Percentiles rank a stretch among this genome's conserved stretches.
Evolutionary conservation across 2,113 vertebrate genomes (phyloP).

Genomic region (Rhinolophus ferrumequinum): DNA sequence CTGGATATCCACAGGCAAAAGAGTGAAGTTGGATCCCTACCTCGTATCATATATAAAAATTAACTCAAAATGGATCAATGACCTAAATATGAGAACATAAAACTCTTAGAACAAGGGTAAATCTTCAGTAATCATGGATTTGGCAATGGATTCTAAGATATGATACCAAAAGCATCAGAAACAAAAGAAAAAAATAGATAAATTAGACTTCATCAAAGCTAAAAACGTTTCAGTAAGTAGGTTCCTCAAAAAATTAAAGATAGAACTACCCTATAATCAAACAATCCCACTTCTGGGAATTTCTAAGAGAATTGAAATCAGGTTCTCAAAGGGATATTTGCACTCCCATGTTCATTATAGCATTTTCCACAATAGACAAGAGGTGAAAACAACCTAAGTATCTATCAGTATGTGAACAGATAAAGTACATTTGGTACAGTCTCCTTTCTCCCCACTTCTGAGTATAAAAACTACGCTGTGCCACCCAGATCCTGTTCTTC

Average conservation of each 20-base stretch:
- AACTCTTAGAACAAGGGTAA: background rate
- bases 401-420: background rate
- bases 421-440: background rate
- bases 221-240: background rate
- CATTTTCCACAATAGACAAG: background rate
- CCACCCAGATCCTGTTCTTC: background rate
- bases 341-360: background rate
- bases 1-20: background rate
- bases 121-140: background rate
- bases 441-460: background rate
- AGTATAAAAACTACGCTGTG: background rate
- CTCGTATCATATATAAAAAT: background rate
- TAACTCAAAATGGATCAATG: background rate
- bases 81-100: background rate
- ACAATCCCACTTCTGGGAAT: background rate
- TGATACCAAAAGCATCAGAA: background rate
- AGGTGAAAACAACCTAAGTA: background rate
- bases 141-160: background rate
- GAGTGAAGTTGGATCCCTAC: background rate
- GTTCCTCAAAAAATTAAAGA: background rate
- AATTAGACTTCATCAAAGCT: slow-evolving; percentile 1
- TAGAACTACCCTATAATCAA: background rate
- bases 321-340: background rate
- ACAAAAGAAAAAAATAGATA: background rate
- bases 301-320: background rate